phyloP scores from a whole-genome alignment of 2,113 vertebrate species.

The Gymnogyps californianus region DNA sequence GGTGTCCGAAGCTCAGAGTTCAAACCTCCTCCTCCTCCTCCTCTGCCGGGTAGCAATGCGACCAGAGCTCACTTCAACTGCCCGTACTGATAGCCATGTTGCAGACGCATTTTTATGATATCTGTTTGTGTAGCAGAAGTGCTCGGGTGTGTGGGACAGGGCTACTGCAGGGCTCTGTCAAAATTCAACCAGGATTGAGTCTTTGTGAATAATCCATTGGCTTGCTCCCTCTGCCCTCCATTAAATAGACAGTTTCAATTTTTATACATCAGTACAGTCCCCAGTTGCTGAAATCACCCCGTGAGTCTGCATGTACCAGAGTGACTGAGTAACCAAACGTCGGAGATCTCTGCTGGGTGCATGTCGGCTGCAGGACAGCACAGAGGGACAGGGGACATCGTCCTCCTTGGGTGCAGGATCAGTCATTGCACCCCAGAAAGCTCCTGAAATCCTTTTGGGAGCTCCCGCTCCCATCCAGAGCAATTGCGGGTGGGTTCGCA shows the following conservation, averaged over 20 bases:
- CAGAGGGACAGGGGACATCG: rapidly evolving
- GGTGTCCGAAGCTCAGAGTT: no score
- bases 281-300: rapidly evolving
- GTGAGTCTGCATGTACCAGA: no score
- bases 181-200: background rate
- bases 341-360: background rate
- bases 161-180: background rate
- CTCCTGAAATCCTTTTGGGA: background rate
- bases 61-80: background rate
- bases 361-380: background rate
- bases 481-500: rapidly evolving
- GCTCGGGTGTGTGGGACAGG: background rate
- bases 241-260: background rate
- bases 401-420: background rate
- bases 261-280: background rate
- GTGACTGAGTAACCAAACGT: no score
- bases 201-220: no score
- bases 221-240: background rate
- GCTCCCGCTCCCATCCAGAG: rapidly evolving
- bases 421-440: background rate
- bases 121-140: rapidly evolving
- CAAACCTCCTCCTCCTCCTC: background rate
- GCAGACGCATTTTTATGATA: background rate
- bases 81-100: rapidly evolving
- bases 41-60: rapidly evolving